Base-by-base conservation (phyloP, 1,140 invertebrate genomes). In the Elysia chlorotica region DNA sequence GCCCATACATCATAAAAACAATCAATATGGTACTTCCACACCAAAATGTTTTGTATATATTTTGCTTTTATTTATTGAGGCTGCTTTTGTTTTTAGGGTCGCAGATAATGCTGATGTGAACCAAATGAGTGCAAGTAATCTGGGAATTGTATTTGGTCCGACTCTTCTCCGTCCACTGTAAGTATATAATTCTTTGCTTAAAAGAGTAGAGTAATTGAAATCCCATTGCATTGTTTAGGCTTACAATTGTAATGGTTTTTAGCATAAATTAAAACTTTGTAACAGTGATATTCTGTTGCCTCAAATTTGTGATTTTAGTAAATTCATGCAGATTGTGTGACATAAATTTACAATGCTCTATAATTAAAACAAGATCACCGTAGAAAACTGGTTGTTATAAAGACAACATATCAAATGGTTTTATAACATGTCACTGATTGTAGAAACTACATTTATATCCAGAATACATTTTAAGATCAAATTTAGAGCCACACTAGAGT, bases 131-230 rank as follows among this genome's bases (percentile, higher is more conserved):
- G 81, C 90, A 2, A 89, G 87, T 72, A 91, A 91, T 79, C 82
- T 91, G 37, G 90, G 90, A 2, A 91, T 91, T 73, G 90, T 91
- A 17, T 91, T 91, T 86, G 91, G 90, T 62, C 91, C 91, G 62
- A 91, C 91, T 17, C 76, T 91, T 35, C 83, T 91, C 6, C 78
- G 89, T 74, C 89, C 89, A 33, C 82, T 81, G 87, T 88, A 80
- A 80, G 83, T 80, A 25, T 17, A n/a, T 37, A n/a, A n/a, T n/a
- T n/a, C n/a, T n/a, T n/a, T 54, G 28, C 48, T 59, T 59, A 25
- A 10, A 38, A 36, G 37, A 23, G 37, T 66, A 38, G 10, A 48
- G n/a, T 48, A 10, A 48, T 48, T 48, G n/a, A 14, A 10, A 48
- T 48, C 41, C 10, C 41, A 48, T 48, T 25, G 1, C 48, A 31